These are phyloP conservation scores for Xanthia icteritia DNA, from an alignment of 2,888 invertebrate genomes.

Conservation along the genomic window DNA sequence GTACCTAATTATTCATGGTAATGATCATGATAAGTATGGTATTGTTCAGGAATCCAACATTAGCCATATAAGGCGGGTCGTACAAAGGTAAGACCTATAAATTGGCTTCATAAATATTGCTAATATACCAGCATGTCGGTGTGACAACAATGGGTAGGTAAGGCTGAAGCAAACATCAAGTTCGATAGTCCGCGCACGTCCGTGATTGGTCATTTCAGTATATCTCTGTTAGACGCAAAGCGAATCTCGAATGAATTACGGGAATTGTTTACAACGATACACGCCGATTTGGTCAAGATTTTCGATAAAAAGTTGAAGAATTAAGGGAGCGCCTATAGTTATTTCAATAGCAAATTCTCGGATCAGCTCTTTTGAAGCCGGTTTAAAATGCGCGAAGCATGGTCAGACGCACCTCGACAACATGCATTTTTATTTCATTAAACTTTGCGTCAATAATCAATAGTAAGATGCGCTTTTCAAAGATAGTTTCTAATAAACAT, in stretches of 20 bases:
- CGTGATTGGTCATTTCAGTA: constrained; percentile 89
- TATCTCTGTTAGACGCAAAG: constrained; percentile 85
- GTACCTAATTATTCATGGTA: background rate
- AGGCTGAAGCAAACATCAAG: constrained; percentile 76
- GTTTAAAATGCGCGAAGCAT: constrained; percentile 33
- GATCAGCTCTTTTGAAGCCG: constrained; percentile 30
- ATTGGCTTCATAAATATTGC: constrained; percentile 61
- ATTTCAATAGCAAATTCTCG: constrained; percentile 66
- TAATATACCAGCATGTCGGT: constrained; percentile 68
- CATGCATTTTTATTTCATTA: background rate
- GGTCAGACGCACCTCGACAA: constrained; percentile 1
- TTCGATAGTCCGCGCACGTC: constrained; percentile 83
- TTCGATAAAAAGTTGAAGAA: constrained; percentile 69
- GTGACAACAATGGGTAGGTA: constrained; percentile 71
- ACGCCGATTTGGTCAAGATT: constrained; percentile 72
- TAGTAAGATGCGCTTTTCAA: background rate
- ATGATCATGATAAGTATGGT: constrained; percentile 2
- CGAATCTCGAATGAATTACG: constrained; percentile 86
- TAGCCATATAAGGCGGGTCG: constrained; percentile 45
- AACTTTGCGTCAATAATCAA: background rate
- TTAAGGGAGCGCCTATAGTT: constrained; percentile 65
- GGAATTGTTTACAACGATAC: constrained; percentile 83
- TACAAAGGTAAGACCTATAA: constrained; percentile 43
- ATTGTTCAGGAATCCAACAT: constrained; percentile 31
- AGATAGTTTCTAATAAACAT: constrained; percentile 27